Evolutionary conservation across 2,888 invertebrate genomes (phyloP).

Genomic region (Mimumesa dahlbomi): DNA sequence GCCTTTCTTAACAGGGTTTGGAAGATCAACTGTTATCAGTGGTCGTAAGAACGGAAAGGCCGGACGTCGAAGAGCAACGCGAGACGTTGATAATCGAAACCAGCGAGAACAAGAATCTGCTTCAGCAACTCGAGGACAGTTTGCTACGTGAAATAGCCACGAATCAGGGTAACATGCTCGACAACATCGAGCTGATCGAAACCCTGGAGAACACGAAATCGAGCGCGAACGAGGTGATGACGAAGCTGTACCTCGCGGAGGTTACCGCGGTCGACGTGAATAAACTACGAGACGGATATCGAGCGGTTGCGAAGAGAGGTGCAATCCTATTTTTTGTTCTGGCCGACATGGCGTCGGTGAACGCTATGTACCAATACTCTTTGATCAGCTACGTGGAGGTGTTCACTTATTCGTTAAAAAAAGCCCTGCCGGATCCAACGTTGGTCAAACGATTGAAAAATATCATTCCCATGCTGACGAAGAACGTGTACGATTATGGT

Average conservation of each 20-base stretch:
- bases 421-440: conserved; percentile 91
- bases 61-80: conserved; percentile 93
- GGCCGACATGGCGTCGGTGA: conserved; percentile 93
- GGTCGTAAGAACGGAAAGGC: conserved; percentile 92
- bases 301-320: conserved; percentile 91
- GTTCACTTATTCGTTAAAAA: conserved; percentile 90
- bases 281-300: conserved; percentile 90
- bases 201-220: conserved; percentile 94
- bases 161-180: conserved; percentile 95
- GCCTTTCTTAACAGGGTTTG: conserved; percentile 85
- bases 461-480: conserved; percentile 92
- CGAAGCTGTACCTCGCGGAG: conserved; percentile 89
- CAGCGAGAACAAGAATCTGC: conserved; percentile 90
- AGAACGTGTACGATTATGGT: conserved; percentile 94
- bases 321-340: conserved; percentile 95
- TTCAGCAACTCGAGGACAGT: conserved; percentile 93
- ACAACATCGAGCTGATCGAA: conserved; percentile 91
- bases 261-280: conserved; percentile 92
- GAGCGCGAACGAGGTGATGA: conserved; percentile 90
- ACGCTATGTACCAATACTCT: conserved; percentile 96
- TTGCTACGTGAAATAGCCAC: conserved; percentile 91
- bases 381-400: conserved; percentile 92
- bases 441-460: conserved; percentile 88
- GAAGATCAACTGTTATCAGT: conserved; percentile 95
- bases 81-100: conserved; percentile 92